Evolutionary conservation across 2,113 vertebrate species (phyloP).

Genomic region (Chascanopsetta lugubris): DNA sequence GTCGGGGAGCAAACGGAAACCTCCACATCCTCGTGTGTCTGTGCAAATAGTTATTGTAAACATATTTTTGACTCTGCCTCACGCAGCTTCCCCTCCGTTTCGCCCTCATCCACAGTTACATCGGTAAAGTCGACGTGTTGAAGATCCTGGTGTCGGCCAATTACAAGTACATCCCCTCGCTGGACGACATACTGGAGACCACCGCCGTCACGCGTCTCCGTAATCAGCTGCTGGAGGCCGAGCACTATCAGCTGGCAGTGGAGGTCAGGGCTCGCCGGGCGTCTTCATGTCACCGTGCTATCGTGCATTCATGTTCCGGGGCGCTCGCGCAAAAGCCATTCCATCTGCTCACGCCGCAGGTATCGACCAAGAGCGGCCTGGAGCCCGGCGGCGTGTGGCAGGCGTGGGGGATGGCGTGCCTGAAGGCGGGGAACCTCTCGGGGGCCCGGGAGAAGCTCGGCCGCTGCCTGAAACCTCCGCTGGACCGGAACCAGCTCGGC

Average conservation of each 20-base stretch:
- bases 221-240: conserved; percentile 93
- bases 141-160: conserved; percentile 93
- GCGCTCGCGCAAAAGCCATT: too few species aligned
- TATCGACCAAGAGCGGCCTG: conserved; percentile 95
- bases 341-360: too few species aligned
- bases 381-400: conserved; percentile 95
- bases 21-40: too few species aligned
- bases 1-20: too few species aligned
- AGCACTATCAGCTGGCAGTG: conserved; percentile 94
- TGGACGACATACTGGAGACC: conserved; percentile 92
- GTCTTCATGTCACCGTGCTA: not conserved
- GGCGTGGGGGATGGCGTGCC: conserved; percentile 94
- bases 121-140: conserved; percentile 96
- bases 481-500: conserved; percentile 91
- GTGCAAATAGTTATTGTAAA: too few species aligned
- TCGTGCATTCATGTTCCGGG: too few species aligned
- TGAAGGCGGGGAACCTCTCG: conserved; percentile 89
- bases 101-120: conserved; percentile 82
- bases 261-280: conserved; percentile 93
- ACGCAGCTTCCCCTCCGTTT: not conserved
- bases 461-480: conserved; percentile 89
- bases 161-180: conserved; percentile 91
- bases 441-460: conserved; percentile 91
- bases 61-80: not conserved
- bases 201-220: conserved; percentile 90